Evolutionary conservation across 2,797 vertebrate genomes (phyloP), one percentile per base, ranked within the genome.

Genomic region (Pithecia hirsuta): DNA sequence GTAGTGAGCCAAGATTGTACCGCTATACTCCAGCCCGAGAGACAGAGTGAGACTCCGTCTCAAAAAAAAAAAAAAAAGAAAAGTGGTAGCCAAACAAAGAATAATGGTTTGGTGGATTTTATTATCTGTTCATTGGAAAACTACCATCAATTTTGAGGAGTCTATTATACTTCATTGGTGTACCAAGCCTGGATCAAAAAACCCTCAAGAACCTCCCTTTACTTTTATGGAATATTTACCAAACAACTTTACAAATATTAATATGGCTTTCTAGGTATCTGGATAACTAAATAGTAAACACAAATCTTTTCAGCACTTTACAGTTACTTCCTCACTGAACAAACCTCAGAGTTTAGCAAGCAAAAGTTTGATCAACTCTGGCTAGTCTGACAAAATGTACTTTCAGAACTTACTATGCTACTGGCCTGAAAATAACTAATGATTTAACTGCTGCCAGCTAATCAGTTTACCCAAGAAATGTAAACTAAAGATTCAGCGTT

Each of bases 341-440:
- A 92, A 94, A 96, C 11, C 75, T 87, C 76, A 89, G 91, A 92
- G 26, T 95, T n/a, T 76, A 33, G 64, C 80, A 96, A 78, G 55
- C 84, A 95, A 94, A 92, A 88, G 33, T 64, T 85, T 90, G 79
- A 91, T 84, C 19, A 91, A 50, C 46, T 95, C 20, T 93, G 26
- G n/a, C 89, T 89, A 89, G 12, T 50, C 8, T 95, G 41, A 96
- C 36, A 93, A 96, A 95, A 82, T 36, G 33, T 86, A 72, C 46
- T 57, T 91, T 89, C 72, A 88, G 91, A 92, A 92, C 24, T 93
- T 84, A 78, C 1, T 91, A 80, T 39, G 81, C 33, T 36, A 91
- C 46, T 90, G 79, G 17, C 41, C 46, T 94, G 12, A 93, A 94
- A 90, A 14, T 76, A 97, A 95, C 30, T 41, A 91, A 92, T 36